Base-by-base conservation (phyloP, 2,888 invertebrate species). In the Deroplatys truncata region DNA sequence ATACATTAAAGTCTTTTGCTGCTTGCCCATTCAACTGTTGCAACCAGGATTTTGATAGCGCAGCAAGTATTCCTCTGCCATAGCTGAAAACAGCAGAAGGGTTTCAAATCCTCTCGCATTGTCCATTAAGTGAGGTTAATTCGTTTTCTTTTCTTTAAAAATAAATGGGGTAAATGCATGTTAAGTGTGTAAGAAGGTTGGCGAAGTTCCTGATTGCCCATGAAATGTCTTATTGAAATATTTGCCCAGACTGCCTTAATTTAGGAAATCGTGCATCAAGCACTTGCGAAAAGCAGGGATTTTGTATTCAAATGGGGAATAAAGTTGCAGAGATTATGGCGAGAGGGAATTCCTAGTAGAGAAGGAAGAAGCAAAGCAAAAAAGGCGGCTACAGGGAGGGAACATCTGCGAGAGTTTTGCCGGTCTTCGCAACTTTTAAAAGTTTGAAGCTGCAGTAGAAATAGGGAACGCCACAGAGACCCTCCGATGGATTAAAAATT, bases 401-500 rank as follows among this genome's bases (percentile, higher is more conserved):
- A 72, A 72, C 56, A 72, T 72, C 56, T 72, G 56, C 20, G 56
- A 72, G 35, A 85, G 20, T 85, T 85, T 35, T 35, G 82, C n/a
- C 29, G 86, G 86, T 86, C 86, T 72, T 56, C 56, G 28, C 86
- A 87, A 87, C 25, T 82, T 87, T 82, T 29, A 86, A 87, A 87
- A 72, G 25, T 87, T 82, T 87, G 86, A 87, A 43, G 43, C 43
- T 82, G 82, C 82, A 87, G 72, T 29, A 82, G 86, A 20, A 72
- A 72, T 72, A 25, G 56, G 56, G 56, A 72, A 25, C 20, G 56
- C 25, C 56, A 72, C 56, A 72, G 56, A 16, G 25, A 72, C 56
- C 56, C 56, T 72, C 56, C 56, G 56, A 72, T 72, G 56, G 56
- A 72, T 72, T 72, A 72, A 72, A 72, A 72, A 72, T 72, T 72